Conservation (phyloP, 2,113 vertebrate species). For the Trematocara marginatum region DNA sequence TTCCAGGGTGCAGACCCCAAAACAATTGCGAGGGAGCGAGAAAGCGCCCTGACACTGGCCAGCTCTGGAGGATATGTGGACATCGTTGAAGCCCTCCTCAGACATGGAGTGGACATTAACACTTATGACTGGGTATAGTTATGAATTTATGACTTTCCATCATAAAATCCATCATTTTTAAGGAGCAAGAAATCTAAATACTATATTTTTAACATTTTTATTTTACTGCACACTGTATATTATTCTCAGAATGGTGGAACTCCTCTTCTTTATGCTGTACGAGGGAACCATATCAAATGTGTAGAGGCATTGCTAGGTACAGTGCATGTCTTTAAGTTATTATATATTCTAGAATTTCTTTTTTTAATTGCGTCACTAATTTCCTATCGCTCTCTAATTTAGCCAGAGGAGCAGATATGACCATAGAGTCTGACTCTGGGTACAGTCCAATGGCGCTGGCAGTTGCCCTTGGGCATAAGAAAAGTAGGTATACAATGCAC, state of each 20-base stretch:
- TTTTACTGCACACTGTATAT: background rate
- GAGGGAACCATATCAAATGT: constrained; percentile 90
- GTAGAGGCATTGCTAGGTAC: constrained; percentile 88
- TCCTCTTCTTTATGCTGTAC: constrained; percentile 90
- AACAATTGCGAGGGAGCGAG: constrained; percentile 81
- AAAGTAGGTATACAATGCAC: constrained; percentile 66
- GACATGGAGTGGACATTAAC: constrained; percentile 84
- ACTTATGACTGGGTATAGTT: constrained; percentile 89
- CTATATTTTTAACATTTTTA: background rate
- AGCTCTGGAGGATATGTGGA: constrained; percentile 91
- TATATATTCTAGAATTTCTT: background rate
- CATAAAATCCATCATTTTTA: background rate
- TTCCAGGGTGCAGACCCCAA: constrained; percentile 87
- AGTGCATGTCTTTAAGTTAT: background rate
- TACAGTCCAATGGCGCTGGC: constrained; percentile 94
- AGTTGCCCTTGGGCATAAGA: constrained; percentile 87
- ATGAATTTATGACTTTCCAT: background rate
- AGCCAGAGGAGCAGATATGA: constrained; percentile 85
- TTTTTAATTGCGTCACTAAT: background rate
- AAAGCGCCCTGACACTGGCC: constrained; percentile 89
- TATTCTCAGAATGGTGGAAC: constrained; percentile 87
- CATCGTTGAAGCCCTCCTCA: constrained; percentile 83
- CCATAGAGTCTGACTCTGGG: constrained; percentile 89
- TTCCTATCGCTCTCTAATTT: background rate
- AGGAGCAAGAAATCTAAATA: background rate